Evolutionary conservation across 1,140 invertebrate species (phyloP), one percentile per base, ranked within the genome.

Genomic region (Saxidomus purpurata): DNA sequence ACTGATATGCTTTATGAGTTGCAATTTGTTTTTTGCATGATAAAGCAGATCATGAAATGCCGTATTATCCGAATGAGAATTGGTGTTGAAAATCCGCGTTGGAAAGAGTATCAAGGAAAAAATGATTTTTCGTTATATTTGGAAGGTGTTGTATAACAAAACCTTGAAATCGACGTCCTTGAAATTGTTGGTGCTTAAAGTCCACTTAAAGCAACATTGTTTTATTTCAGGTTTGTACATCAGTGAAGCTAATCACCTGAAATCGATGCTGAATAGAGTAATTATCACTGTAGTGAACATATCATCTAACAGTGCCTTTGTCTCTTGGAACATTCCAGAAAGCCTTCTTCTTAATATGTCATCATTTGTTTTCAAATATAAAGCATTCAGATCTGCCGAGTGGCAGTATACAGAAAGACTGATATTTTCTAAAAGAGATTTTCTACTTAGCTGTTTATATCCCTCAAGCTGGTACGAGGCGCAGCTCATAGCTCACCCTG

Each of bases 281-380:
- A 15, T 3, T 52, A 25, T 87, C 25, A 28, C 31, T 13, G 71
- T 43, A 11, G 25, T 38, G 28, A 87, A 77, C 52, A 47, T 74
- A 31, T 59, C 84, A 2, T 87, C 84, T 9, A 40, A 63, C 25
- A 76, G 38, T 69, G 84, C 71, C n/a, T 61, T 77, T 15, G 0
- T 87, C 2, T 59, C 47, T 9, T 87, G 84, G 84, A 59, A 25
- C 22, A 2, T 76, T 61, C 71, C 69, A 55, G 49, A 52, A n/a
- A 6, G 0, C 17, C 36, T 38, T 34, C 69, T 38, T 55, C 0
- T 47, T 4, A 77, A 77, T 28, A 87, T 87, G n/a, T 76, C 84
- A 34, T 87, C 84, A 40, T 87, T 76, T 77, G 36, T 76, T 15
- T 40, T 87, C 34, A 76, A 77, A 15, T 87, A 87, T 52, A 87